A percentile compares a stretch with the other conserved stretches of the same genome.
phyloP scores from a whole-genome alignment of 2,888 invertebrate species.

The Nipponacmea schrenckii region DNA sequence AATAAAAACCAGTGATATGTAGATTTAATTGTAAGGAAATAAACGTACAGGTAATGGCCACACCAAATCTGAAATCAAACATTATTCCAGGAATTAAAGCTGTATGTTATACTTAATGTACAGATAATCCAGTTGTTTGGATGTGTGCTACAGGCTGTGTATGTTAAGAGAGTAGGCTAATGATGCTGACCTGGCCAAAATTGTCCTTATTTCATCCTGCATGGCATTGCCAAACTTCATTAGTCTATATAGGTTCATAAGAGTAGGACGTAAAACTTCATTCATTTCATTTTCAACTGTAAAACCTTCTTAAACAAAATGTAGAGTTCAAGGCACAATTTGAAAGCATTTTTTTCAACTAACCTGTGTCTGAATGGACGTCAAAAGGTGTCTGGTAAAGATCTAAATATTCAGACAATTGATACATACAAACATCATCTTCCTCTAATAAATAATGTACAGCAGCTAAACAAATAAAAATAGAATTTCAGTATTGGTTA shows the following conservation, averaged over 20 bases:
- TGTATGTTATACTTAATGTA: background rate
- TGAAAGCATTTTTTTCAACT: conserved; percentile 23
- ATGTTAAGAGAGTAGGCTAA: no score
- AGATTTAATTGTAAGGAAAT: conserved; percentile 58
- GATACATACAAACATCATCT: conserved; percentile 49
- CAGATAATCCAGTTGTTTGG: no score
- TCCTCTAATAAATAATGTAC: conserved; percentile 58
- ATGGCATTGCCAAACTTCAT: no score
- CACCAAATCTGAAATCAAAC: conserved; percentile 57
- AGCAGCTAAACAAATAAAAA: conserved; percentile 40
- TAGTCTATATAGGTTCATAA: no score
- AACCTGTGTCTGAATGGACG: conserved; percentile 58
- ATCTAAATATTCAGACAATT: conserved; percentile 50
- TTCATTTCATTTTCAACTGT: no score
- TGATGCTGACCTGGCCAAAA: no score
- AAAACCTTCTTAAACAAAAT: no score
- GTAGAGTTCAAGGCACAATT: no score
- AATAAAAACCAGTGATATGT: background rate
- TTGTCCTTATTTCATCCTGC: no score
- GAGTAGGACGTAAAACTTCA: no score
- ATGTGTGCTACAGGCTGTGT: no score
- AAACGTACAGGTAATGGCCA: conserved; percentile 63
- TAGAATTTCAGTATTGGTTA: background rate
- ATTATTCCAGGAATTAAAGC: background rate
- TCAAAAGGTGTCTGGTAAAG: conserved; percentile 59